Evolutionary conservation across 2,113 vertebrate species (phyloP).

Genomic region (Oxyura jamaicensis): DNA sequence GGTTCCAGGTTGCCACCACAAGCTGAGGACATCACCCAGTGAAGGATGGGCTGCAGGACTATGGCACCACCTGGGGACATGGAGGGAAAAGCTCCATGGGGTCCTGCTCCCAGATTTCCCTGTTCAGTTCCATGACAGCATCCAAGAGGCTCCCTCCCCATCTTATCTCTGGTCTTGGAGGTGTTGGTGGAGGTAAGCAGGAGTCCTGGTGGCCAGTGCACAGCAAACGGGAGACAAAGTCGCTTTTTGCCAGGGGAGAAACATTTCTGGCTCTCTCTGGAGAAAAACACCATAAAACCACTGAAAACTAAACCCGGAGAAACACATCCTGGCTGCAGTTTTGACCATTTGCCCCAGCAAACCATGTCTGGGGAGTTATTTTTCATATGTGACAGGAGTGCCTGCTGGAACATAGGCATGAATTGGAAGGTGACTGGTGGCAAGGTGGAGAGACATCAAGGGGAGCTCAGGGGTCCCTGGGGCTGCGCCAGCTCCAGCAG

Average conservation of each 20-base stretch:
- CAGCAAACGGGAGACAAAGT: not conserved
- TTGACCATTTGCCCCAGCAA: not conserved
- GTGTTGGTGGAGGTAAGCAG: rapidly evolving
- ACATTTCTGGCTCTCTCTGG: not conserved
- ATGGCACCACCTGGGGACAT: not conserved
- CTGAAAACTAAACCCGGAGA: not conserved
- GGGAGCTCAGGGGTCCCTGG: not conserved
- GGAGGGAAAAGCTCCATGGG: not conserved
- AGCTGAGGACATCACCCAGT: not conserved
- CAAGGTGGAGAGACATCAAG: not conserved
- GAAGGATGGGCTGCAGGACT: not conserved
- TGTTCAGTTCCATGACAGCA: rapidly evolving
- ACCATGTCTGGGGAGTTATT: not conserved
- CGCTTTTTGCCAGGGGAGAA: not conserved
- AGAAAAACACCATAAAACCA: not conserved
- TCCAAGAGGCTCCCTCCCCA: not conserved
- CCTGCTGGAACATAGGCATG: not conserved
- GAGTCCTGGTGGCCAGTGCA: not conserved
- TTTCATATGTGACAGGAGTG: not conserved
- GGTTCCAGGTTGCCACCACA: not conserved
- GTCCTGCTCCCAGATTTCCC: not conserved
- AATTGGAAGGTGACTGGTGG: not conserved
- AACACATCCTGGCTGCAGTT: not conserved
- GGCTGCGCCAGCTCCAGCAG: not conserved
- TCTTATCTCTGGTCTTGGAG: not conserved